Evolutionary conservation across 2,888 invertebrate species (phyloP).

Genomic region (Allophyes oxyacanthae): DNA sequence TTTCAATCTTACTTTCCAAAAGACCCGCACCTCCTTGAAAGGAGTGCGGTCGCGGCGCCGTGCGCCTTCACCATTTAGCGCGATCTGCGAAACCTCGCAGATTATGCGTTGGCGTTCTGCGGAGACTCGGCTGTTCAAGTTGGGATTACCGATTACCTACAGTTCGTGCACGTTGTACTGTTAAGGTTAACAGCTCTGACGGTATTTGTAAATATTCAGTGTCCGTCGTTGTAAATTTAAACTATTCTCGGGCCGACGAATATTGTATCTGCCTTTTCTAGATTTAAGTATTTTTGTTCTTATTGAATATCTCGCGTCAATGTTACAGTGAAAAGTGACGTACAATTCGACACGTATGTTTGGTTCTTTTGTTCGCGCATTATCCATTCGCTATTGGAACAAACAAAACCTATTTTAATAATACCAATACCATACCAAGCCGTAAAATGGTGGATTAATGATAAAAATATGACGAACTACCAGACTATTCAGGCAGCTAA

Average conservation of each 20-base stretch:
- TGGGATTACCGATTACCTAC: conserved; percentile 57
- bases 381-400: conserved; percentile 74
- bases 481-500: conserved; percentile 16
- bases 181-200: conserved; percentile 75
- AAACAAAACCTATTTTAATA: conserved; percentile 78
- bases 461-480: conserved; percentile 41
- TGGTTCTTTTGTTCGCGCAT: conserved; percentile 82
- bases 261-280: conserved; percentile 55
- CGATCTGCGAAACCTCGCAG: conserved; percentile 63
- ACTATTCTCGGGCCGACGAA: conserved; percentile 43
- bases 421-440: conserved; percentile 54
- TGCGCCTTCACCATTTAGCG: conserved; percentile 46
- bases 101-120: conserved; percentile 71
- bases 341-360: conserved; percentile 83
- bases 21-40: conserved; percentile 68
- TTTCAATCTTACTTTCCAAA: conserved; percentile 76
- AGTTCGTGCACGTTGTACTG: conserved; percentile 58
- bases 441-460: conserved; percentile 55
- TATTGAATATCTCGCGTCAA: conserved; percentile 62
- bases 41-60: conserved; percentile 53
- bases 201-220: conserved; percentile 81
- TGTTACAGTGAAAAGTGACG: conserved; percentile 77
- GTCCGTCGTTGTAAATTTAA: conserved; percentile 60
- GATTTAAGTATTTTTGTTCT: conserved; percentile 59
- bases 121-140: conserved; percentile 63